A percentile compares a stretch with the other conserved stretches of the same genome.
Conservation (phyloP, 2,113 vertebrate genomes). For the Paramisgurnus dabryanus region DNA sequence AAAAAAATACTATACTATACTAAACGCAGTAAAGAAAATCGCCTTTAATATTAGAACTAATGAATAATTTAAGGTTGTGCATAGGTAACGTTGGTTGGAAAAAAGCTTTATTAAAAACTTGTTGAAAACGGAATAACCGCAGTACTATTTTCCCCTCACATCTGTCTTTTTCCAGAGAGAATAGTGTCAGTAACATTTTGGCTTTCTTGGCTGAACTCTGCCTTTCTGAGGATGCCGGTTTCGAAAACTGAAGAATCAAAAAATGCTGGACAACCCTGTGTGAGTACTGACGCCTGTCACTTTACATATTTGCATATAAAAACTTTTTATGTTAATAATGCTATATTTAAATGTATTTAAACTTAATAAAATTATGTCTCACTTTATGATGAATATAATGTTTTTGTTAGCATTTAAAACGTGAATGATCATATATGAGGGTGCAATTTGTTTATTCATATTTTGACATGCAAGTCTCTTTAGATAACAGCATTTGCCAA, state of each 20-base stretch:
- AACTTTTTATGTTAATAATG: background rate
- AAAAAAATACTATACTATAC: too few relatives aligned
- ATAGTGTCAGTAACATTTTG: slow-evolving; percentile 28
- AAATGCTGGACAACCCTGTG: slow-evolving; percentile 59
- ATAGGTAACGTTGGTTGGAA: too few relatives aligned
- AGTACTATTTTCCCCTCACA: background rate
- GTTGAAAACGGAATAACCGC: background rate
- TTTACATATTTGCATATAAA: background rate
- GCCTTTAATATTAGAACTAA: background rate
- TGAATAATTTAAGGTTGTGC: background rate
- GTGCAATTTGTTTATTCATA: too few relatives aligned
- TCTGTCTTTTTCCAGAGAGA: slow-evolving; percentile 43
- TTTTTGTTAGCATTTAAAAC: background rate
- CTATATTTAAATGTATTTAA: background rate
- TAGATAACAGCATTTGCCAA: too few relatives aligned
- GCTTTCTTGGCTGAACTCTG: slow-evolving; percentile 35
- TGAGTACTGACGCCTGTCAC: slow-evolving; percentile 59
- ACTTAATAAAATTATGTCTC: background rate
- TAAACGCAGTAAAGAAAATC: too few relatives aligned
- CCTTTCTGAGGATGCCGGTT: slow-evolving; percentile 68
- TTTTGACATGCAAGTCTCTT: too few relatives aligned
- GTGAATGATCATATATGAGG: background rate
- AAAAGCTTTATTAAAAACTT: background rate
- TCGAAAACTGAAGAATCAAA: slow-evolving; percentile 63
- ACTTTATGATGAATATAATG: too few relatives aligned